Percentiles rank a stretch among this genome's conserved stretches.
Conservation (phyloP, 1,140 invertebrate species). For the Apis mellifera region Amel_HAv3.1 CM009946.2:1454001-1454500, state of each 20-base stretch:
- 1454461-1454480: neutral
- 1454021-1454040: no score
- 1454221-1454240: neutral
- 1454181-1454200: no score
- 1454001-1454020: no score
- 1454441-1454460: constrained; percentile 8
- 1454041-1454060: no score
- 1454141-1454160: no score
- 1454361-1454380: constrained; percentile 49
- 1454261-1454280: neutral
- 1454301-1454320: constrained; percentile 21
- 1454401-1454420: neutral
- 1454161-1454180: no score
- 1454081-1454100: no score
- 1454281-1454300: constrained; percentile 27
- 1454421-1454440: constrained; percentile 27
- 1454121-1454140: no score
- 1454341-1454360: constrained; percentile 30
- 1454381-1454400: constrained; percentile 15
- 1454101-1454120: no score
- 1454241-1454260: neutral
- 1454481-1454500: neutral
- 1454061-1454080: no score
- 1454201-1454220: no score
- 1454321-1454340: constrained; percentile 45